Conservation (phyloP, 1,140 invertebrate genomes). For the Danaus melanippus region DNA sequence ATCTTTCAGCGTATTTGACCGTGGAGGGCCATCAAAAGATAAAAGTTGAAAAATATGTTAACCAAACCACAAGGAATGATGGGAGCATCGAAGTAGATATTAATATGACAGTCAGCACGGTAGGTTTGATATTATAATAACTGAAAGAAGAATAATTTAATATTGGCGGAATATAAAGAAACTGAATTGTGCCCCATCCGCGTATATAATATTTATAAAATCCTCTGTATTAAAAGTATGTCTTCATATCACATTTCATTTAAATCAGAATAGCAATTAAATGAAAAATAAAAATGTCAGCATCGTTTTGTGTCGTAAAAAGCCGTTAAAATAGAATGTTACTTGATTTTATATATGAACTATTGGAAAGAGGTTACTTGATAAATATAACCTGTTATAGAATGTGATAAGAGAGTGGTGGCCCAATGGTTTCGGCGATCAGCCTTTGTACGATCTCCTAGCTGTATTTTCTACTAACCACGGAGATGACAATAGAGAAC, state of each 20-base stretch:
- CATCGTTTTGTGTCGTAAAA: too few relatives aligned
- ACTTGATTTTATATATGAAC: too few relatives aligned
- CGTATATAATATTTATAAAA: too few relatives aligned
- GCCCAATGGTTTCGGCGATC: conserved; percentile 94
- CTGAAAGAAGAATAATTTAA: too few relatives aligned
- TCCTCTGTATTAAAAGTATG: too few relatives aligned
- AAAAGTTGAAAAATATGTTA: conserved; percentile 28
- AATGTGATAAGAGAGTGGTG: conserved; percentile 81
- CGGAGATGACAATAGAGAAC: conserved; percentile 37
- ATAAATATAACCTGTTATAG: conserved; percentile 25
- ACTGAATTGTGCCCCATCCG: too few relatives aligned
- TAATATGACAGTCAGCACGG: conserved; percentile 44
- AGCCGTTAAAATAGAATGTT: too few relatives aligned
- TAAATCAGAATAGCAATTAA: too few relatives aligned
- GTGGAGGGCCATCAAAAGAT: conserved; percentile 37
- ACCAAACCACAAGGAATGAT: conserved; percentile 30
- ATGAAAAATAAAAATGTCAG: too few relatives aligned
- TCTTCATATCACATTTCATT: too few relatives aligned
- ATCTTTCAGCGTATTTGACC: conserved; percentile 28
- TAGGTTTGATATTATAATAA: conserved; percentile 17
- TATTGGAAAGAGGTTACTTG: too few relatives aligned
- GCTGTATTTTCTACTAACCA: conserved; percentile 64
- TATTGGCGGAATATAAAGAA: too few relatives aligned
- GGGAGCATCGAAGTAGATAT: conserved; percentile 40
- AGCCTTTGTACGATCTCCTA: conserved; percentile 82